These are phyloP conservation scores for Misgurnus mizolepis DNA, from an alignment of 2,113 vertebrate genomes.

Conservation along the genomic window DNA sequence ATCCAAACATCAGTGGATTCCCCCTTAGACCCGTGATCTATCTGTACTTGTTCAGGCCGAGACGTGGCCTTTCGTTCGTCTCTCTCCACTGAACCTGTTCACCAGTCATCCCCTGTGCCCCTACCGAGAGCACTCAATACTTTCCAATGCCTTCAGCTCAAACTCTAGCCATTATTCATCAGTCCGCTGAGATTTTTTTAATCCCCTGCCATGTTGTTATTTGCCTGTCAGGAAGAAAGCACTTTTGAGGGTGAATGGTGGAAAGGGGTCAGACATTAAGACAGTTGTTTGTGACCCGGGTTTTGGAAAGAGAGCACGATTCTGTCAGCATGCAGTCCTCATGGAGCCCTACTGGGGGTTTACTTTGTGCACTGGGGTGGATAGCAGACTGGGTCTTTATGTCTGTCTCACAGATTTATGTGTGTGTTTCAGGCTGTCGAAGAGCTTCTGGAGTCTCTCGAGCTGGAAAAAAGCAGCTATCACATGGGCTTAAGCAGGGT, in stretches of 20 bases:
- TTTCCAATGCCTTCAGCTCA: constrained; percentile 12
- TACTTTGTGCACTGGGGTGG: background rate
- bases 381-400: background rate
- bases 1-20: background rate
- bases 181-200: background rate
- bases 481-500: constrained; percentile 95
- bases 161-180: constrained; percentile 23
- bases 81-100: constrained; percentile 43
- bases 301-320: background rate
- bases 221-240: constrained; percentile 23
- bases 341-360: constrained; percentile 1
- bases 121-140: constrained; percentile 37
- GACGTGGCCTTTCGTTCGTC: background rate
- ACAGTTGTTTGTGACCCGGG: constrained; percentile 30
- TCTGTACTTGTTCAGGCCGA: background rate
- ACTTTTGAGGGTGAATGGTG: constrained; percentile 14
- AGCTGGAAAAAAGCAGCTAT: constrained; percentile 93
- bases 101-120: constrained; percentile 9
- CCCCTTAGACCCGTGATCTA: constrained; percentile 14
- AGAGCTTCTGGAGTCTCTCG: constrained; percentile 90
- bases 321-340: constrained; percentile 35
- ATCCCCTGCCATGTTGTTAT: constrained; percentile 30
- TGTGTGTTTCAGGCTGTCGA: constrained; percentile 83
- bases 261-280: constrained; percentile 9
- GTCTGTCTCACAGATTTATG: constrained; percentile 13